Base-by-base conservation (phyloP, 2,797 vertebrate genomes). In the Spinus pinus region DNA sequence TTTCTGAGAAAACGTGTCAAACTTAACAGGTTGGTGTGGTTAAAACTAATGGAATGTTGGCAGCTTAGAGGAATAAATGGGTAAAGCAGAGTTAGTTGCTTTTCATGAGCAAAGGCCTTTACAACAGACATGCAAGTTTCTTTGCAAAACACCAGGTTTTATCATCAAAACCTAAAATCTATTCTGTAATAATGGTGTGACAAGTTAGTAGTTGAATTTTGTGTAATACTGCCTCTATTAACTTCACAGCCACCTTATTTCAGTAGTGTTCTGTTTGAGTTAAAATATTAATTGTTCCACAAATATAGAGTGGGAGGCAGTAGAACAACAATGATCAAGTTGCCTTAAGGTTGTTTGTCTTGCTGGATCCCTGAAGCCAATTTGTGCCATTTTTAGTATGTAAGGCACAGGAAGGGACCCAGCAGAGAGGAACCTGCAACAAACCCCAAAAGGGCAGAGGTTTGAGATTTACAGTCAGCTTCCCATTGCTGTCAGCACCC, bases 241-340 rank as follows among this genome's bases (percentile, higher is more conserved):
- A 50, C 25, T 60, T 79, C 25, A 49, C 37, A 75, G 41, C 37
- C 25, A n/a, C 37, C 7, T 69, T 35, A 30, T 53, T 92, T 81
- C 51, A 67, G 35, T 37, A 21, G 15, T 21, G 12, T 47, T 80
- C 39, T 82, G 33, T 20, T 58, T 57, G 49, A 60, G 7, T 65
- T 87, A 51, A 7, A 15, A 12, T 81, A 30, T 2, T 28, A 31
- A 46, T 91, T 79, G 19, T 81, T 79, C 81, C 30, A 7, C 25
- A 61, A 74, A 50, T 14, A 28, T 4, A 24, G 14, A 14, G 9
- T 82, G 27, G 22, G 33, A 82, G 37, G 33, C 39, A 54, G 24
- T 37, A 66, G 19, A 14, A 39, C 62, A 51, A 21, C 10, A 12
- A 6, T 0, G 0, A 57, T 30, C 12, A 37, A 54, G 21, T 74